Percentiles rank a stretch among this genome's conserved stretches.
Evolutionary conservation across 2,113 vertebrate species (phyloP).

Genomic region (Gymnogyps californianus): DNA sequence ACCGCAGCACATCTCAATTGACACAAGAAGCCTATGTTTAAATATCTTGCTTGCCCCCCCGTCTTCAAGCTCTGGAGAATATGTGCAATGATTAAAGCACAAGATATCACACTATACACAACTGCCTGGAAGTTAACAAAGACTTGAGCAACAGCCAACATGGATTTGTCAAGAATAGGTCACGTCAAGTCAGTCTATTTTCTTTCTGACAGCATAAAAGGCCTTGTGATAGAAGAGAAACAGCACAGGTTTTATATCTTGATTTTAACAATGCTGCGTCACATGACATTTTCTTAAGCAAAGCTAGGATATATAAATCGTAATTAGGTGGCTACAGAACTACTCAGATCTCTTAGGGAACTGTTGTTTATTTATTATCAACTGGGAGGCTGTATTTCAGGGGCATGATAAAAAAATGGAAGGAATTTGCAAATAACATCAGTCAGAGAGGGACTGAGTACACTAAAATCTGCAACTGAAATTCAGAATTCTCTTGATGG

Average conservation of each 20-base stretch:
- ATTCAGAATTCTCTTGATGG: background rate
- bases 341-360: background rate
- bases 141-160: background rate
- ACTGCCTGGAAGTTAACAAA: background rate
- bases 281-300: background rate
- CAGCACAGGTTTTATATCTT: background rate
- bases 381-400: background rate
- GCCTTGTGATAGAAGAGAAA: background rate
- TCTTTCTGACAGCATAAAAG: background rate
- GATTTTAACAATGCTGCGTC: background rate
- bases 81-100: background rate
- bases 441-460: background rate
- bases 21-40: background rate
- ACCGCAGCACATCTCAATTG: rapidly evolving
- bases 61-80: background rate
- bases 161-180: background rate
- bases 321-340: background rate
- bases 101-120: background rate
- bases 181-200: background rate
- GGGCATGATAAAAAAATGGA: background rate
- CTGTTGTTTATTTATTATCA: background rate
- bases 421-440: background rate
- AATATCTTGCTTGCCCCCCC: background rate
- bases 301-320: background rate
- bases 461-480: background rate